Percentiles rank a stretch among this genome's conserved stretches.
Evolutionary conservation across 2,113 vertebrate genomes (phyloP).

Genomic region (Carassius gibelio): DNA sequence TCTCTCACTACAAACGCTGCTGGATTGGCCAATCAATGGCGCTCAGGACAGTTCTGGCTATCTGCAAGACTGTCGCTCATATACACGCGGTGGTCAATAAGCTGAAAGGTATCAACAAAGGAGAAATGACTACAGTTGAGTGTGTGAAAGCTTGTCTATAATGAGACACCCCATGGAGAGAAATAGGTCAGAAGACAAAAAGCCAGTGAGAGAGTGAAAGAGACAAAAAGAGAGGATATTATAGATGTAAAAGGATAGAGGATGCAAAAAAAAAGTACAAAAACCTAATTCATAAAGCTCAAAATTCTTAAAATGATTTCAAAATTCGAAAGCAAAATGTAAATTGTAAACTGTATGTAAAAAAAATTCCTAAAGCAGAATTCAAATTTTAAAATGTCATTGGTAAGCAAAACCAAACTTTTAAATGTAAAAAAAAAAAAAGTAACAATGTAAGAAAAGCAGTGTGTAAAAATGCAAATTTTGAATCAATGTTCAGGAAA

Average conservation of each 20-base stretch:
- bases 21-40: conserved; percentile 65
- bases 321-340: too few relatives aligned
- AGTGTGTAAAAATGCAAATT: too few relatives aligned
- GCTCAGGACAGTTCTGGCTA: conserved; percentile 46
- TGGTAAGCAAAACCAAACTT: too few relatives aligned
- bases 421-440: too few relatives aligned
- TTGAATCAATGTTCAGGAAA: too few relatives aligned
- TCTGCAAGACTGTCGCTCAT: conserved; percentile 52
- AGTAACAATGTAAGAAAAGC: too few relatives aligned
- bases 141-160: conserved; percentile 54
- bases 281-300: background rate
- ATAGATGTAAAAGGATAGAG: background rate
- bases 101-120: conserved; percentile 61
- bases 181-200: background rate
- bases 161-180: conserved; percentile 8
- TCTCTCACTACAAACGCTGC: conserved; percentile 58
- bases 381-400: too few relatives aligned
- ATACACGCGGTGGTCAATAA: conserved; percentile 48
- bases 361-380: too few relatives aligned
- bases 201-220: background rate
- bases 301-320: too few relatives aligned
- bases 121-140: conserved; percentile 66
- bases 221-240: background rate
- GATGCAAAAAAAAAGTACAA: background rate
- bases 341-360: too few relatives aligned